These are phyloP conservation scores for Micrasema longulum DNA, from an alignment of 1,140 invertebrate genomes.

Conservation along the genomic window DNA sequence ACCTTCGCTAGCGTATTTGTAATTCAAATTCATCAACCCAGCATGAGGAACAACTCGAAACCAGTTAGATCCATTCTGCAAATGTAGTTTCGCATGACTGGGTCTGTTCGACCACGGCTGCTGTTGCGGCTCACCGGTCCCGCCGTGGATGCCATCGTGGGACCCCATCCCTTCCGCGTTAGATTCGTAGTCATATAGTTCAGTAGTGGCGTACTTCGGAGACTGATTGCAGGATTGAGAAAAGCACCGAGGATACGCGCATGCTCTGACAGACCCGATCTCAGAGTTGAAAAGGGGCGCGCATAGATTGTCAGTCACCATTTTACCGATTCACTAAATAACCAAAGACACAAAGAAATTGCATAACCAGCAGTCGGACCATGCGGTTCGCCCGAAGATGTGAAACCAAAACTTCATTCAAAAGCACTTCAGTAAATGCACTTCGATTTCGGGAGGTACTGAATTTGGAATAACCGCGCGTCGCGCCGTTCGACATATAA, in stretches of 20 bases:
- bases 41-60: background rate
- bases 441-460: background rate
- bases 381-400: background rate
- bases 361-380: background rate
- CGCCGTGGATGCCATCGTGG: background rate
- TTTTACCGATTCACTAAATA: background rate
- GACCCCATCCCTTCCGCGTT: background rate
- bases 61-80: constrained; percentile 6
- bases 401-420: constrained; percentile 1
- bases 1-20: constrained; percentile 27
- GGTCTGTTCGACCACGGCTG: constrained; percentile 1
- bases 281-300: constrained; percentile 1
- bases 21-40: constrained; percentile 31
- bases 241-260: background rate
- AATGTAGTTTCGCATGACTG: background rate
- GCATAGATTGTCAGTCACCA: constrained; percentile 30
- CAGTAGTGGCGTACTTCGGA: background rate
- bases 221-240: constrained; percentile 14
- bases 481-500: background rate
- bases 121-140: background rate
- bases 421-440: background rate
- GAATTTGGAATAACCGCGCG: constrained; percentile 2
- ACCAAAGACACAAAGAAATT: constrained; percentile 1
- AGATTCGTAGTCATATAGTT: background rate
- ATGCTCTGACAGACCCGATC: background rate